A percentile compares a stretch with the other conserved stretches of the same genome.
Evolutionary conservation across 2,888 invertebrate genomes (phyloP).

Genomic region (Sympetrum striolatum): DNA sequence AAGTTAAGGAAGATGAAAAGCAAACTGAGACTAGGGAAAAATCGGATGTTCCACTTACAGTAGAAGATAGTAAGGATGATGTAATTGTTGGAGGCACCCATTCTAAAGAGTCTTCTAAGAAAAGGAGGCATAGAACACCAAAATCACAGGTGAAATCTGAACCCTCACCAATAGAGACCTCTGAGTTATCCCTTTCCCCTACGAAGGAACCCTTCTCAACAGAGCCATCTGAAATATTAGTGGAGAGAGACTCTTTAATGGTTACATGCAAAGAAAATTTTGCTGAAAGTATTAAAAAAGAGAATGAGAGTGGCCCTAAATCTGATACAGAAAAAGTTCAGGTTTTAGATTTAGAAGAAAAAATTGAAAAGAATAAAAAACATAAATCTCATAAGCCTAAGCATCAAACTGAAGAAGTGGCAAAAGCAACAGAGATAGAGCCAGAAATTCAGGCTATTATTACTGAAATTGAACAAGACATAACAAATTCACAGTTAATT

Average conservation of each 20-base stretch:
- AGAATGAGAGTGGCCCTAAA: neutral
- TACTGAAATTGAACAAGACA: slow-evolving; percentile 34
- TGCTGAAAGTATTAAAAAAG: neutral
- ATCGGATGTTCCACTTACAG: neutral
- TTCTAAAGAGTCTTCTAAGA: slow-evolving; percentile 17
- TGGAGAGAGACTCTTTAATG: neutral
- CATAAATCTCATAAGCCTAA: slow-evolving; percentile 49
- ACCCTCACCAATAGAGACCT: neutral
- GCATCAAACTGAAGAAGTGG: slow-evolving; percentile 47
- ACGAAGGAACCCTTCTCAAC: neutral
- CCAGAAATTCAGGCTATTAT: slow-evolving; percentile 39
- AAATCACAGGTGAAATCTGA: slow-evolving; percentile 2
- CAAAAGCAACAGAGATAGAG: slow-evolving; percentile 34
- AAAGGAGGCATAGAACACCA: slow-evolving; percentile 2
- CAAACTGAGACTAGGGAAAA: neutral
- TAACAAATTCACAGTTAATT: neutral
- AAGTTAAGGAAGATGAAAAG: neutral
- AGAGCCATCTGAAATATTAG: neutral
- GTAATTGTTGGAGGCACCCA: slow-evolving; percentile 21
- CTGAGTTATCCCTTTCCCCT: neutral
- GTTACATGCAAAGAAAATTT: neutral
- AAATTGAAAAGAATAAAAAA: slow-evolving; percentile 31
- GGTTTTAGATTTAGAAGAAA: neutral
- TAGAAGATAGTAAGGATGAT: slow-evolving; percentile 43
- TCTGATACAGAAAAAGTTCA: neutral